These are phyloP conservation scores for Spilosoma lubricipeda DNA, from an alignment of 2,888 invertebrate species.

Conservation along the genomic window DNA sequence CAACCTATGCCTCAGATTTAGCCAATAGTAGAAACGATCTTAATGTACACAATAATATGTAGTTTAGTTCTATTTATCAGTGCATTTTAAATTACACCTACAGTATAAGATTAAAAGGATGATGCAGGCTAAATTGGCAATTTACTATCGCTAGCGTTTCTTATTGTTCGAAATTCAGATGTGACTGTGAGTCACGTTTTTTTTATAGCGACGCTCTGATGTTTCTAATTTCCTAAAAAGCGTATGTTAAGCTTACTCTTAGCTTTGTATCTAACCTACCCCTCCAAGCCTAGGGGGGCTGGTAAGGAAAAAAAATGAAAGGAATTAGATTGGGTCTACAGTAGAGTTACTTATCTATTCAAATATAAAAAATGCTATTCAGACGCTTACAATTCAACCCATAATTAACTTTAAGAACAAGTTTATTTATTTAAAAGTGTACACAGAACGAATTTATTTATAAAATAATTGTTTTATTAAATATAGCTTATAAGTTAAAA, in stretches of 20 bases:
- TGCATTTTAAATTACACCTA: conserved; percentile 19
- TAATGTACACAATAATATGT: not conserved
- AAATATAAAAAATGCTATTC: too few relatives aligned
- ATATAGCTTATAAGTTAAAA: not conserved
- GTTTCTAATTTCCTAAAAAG: not conserved
- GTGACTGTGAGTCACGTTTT: not conserved
- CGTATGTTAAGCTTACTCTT: not conserved
- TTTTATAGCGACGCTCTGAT: not conserved
- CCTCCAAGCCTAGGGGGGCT: too few relatives aligned
- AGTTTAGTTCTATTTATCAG: not conserved
- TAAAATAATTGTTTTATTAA: not conserved
- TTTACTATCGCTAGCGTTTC: not conserved
- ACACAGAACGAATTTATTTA: conserved; percentile 10
- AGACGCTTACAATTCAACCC: not conserved
- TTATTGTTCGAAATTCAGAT: not conserved
- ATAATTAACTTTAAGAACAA: not conserved
- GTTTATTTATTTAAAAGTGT: conserved; percentile 4
- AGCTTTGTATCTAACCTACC: too few relatives aligned
- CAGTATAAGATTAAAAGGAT: conserved; percentile 30
- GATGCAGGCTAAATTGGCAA: conserved; percentile 43
- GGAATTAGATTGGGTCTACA: too few relatives aligned
- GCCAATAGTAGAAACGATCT: not conserved
- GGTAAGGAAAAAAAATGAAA: too few relatives aligned
- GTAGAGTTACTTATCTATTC: too few relatives aligned
- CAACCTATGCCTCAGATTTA: not conserved